phyloP scores from a whole-genome alignment of 2,113 vertebrate species.

The Neomonachus schauinslandi region DNA sequence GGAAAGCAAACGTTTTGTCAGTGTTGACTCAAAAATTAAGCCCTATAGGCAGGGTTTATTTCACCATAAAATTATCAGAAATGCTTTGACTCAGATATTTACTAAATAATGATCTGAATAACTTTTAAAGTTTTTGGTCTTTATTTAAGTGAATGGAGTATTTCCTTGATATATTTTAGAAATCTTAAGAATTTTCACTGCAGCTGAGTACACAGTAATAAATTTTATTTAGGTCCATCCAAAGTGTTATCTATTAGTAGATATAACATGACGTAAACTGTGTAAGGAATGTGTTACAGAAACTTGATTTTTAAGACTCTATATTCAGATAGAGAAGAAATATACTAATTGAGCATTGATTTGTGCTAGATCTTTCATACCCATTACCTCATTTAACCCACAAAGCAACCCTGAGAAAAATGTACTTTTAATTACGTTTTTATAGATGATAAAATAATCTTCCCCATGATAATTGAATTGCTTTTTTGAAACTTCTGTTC shows the following conservation, averaged over 20 bases:
- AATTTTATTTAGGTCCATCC: conserved; percentile 36
- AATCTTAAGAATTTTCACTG: conserved; percentile 67
- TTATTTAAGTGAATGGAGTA: conserved; percentile 55
- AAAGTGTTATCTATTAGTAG: neutral
- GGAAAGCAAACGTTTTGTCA: neutral
- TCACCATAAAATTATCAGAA: conserved; percentile 33
- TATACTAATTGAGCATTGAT: neutral
- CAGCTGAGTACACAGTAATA: conserved; percentile 66
- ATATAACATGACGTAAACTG: neutral
- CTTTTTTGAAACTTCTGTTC: neutral
- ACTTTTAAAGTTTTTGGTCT: conserved; percentile 45
- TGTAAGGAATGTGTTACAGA: neutral
- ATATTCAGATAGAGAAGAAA: neutral
- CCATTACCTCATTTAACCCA: neutral
- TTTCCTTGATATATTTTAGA: conserved; percentile 47
- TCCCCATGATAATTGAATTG: neutral
- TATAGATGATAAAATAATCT: neutral
- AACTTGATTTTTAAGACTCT: neutral
- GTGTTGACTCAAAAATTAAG: conserved; percentile 72
- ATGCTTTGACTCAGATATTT: conserved; percentile 12
- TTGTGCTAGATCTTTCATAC: neutral
- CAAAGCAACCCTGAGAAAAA: neutral
- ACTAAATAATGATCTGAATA: conserved; percentile 39
- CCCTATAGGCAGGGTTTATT: conserved; percentile 43
- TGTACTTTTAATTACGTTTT: neutral